Evolutionary conservation across 2,113 vertebrate genomes (phyloP).

Genomic region (Lepus americanus): DNA sequence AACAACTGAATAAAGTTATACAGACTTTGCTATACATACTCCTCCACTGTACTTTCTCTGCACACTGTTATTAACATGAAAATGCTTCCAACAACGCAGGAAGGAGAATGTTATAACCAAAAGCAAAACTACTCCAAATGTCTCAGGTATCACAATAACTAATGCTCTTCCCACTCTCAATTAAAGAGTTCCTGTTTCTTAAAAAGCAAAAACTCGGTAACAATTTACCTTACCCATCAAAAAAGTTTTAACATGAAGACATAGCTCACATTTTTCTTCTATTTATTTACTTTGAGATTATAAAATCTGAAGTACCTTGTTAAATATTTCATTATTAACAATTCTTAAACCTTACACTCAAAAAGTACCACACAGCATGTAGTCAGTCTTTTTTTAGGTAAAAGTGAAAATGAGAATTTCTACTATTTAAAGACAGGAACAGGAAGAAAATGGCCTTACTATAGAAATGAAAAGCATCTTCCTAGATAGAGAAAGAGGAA

Average conservation of each 20-base stretch:
- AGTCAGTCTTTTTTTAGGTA: neutral
- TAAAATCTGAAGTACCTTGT: conserved; percentile 36
- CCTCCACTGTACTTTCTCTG: neutral
- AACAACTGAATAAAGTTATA: neutral
- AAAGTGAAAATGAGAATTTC: neutral
- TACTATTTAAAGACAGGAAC: neutral
- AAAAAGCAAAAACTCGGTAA: conserved; percentile 55
- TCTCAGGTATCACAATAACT: neutral
- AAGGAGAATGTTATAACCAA: conserved; percentile 59
- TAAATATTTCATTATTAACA: conserved; percentile 40
- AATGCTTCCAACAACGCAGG: conserved; percentile 57
- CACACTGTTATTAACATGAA: conserved; percentile 50
- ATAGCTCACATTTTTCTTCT: neutral
- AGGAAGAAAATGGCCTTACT: conserved; percentile 5
- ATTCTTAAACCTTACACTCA: neutral
- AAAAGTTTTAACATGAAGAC: conserved; percentile 5
- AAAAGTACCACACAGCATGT: neutral
- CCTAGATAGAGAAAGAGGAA: neutral
- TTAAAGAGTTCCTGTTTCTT: conserved; percentile 22
- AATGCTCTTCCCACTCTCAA: conserved; percentile 45
- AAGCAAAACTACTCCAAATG: conserved; percentile 47
- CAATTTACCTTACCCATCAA: conserved; percentile 37
- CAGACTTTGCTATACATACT: neutral
- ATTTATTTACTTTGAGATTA: conserved; percentile 33
- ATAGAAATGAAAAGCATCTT: conserved; percentile 45